Conservation (phyloP, 2,113 vertebrate species). For the Cyphomyrus discorhynchus region DNA sequence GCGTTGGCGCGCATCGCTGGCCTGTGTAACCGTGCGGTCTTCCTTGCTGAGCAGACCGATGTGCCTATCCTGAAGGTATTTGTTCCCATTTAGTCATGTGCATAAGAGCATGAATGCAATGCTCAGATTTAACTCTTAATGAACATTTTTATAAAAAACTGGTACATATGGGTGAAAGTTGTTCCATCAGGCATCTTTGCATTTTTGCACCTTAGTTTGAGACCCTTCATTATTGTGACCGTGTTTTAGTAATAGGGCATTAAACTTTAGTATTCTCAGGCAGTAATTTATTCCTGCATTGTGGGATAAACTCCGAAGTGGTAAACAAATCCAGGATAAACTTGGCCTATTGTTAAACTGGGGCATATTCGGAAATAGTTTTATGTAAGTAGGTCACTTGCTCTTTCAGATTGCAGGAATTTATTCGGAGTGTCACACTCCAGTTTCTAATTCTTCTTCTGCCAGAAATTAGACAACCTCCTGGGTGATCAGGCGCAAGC, state of each 20-base stretch:
- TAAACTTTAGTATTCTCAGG: not conserved
- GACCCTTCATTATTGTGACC: not conserved
- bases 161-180: not conserved
- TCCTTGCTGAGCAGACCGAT: slow-evolving; percentile 59
- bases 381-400: not conserved
- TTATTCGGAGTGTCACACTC: not conserved
- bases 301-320: not conserved
- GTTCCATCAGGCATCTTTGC: not conserved
- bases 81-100: not conserved
- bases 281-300: not conserved
- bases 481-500: not conserved
- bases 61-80: slow-evolving; percentile 58
- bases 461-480: not conserved
- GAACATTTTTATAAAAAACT: not conserved
- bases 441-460: not conserved
- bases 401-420: not conserved
- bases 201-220: not conserved
- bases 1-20: slow-evolving; percentile 56
- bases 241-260: not conserved
- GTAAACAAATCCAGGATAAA: slow-evolving; percentile 3
- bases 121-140: not conserved
- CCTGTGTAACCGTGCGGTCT: slow-evolving; percentile 62
- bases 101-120: not conserved
- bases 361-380: not conserved
- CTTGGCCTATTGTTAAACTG: not conserved